Conservation (phyloP, 2,797 vertebrate genomes). For the Prunella strophiata region DNA sequence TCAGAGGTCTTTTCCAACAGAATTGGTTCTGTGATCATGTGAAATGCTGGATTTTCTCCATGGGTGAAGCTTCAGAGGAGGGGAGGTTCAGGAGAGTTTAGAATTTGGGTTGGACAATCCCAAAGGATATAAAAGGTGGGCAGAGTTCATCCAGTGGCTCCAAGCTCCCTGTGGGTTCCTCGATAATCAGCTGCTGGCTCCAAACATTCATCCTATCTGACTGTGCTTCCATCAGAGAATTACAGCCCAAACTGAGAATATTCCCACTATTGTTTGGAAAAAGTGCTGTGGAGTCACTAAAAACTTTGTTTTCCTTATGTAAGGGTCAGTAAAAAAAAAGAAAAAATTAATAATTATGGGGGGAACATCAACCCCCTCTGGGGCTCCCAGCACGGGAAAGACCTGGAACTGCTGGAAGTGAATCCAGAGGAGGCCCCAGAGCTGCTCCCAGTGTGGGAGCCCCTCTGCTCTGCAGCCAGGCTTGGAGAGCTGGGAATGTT, state of each 20-base stretch:
- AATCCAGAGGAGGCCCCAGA: accelerated
- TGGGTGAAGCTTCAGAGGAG: not conserved
- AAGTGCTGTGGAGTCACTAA: not conserved
- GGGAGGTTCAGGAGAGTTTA: accelerated
- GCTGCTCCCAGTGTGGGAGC: too few relatives aligned
- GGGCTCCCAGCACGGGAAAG: not conserved
- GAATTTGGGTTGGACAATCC: not conserved
- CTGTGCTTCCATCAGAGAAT: not conserved
- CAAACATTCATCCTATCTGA: not conserved
- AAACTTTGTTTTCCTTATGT: not conserved
- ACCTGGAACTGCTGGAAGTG: not conserved
- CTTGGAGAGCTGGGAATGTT: not conserved
- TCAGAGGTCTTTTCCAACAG: not conserved
- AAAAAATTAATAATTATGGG: not conserved
- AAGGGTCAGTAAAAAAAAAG: not conserved
- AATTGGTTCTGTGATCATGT: not conserved
- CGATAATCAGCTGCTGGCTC: not conserved
- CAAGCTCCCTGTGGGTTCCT: not conserved
- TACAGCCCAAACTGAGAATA: not conserved
- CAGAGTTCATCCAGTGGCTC: not conserved
- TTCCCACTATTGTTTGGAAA: accelerated
- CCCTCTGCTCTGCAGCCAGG: not conserved
- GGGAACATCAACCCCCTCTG: not conserved
- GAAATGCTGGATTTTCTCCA: not conserved
- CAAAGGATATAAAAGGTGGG: not conserved